These are phyloP conservation scores for Dryobota labecula DNA, from an alignment of 2,888 invertebrate genomes.

Conservation along the genomic window DNA sequence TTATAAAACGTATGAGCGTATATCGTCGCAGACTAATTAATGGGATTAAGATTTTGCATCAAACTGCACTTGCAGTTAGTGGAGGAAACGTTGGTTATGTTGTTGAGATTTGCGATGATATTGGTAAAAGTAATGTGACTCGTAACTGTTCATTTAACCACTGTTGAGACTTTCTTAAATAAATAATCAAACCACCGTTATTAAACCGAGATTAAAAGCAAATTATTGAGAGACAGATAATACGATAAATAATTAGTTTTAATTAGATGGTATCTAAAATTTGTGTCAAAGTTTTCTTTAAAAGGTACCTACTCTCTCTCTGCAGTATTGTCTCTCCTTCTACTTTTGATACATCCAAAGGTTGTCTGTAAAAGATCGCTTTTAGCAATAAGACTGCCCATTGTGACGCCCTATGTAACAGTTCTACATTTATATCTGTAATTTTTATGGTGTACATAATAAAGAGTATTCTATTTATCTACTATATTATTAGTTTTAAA, in stretches of 20 bases:
- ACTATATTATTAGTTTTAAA: too few relatives aligned
- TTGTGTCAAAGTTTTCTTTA: too few relatives aligned
- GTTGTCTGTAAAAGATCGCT: too few relatives aligned
- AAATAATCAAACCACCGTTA: neutral
- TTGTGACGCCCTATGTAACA: too few relatives aligned
- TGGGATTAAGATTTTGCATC: slow-evolving; percentile 51
- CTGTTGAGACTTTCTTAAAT: neutral
- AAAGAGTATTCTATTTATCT: too few relatives aligned
- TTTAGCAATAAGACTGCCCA: too few relatives aligned
- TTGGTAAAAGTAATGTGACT: neutral
- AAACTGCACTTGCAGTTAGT: slow-evolving; percentile 19
- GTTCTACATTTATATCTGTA: too few relatives aligned
- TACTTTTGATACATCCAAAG: too few relatives aligned
- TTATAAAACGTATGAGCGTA: slow-evolving; percentile 56
- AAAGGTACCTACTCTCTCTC: too few relatives aligned
- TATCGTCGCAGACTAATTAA: slow-evolving; percentile 55
- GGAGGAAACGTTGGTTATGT: slow-evolving; percentile 15
- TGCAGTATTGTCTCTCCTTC: too few relatives aligned
- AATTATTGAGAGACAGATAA: neutral
- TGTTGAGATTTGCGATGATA: slow-evolving; percentile 8
- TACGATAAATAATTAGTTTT: neutral
- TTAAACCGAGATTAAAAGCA: neutral
- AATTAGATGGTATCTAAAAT: too few relatives aligned
- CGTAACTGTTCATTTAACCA: neutral
- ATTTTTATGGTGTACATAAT: too few relatives aligned